A percentile compares a stretch with the other conserved stretches of the same genome.
Evolutionary conservation across 2,888 invertebrate species (phyloP).

Genomic region (Eucera pruinosa): DNA sequence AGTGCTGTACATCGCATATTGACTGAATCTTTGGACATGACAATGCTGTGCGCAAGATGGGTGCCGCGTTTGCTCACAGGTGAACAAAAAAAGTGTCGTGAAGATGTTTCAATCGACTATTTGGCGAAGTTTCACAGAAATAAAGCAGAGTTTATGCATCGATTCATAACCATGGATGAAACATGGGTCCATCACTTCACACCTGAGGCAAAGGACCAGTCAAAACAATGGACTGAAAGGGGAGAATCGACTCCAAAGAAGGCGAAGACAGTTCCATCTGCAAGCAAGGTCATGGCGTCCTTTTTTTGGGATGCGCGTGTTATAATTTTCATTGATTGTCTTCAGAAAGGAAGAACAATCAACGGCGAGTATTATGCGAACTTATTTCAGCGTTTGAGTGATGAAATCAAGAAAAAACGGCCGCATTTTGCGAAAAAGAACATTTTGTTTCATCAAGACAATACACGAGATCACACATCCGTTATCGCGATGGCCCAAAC

Average conservation of each 20-base stretch:
- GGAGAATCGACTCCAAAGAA: no score
- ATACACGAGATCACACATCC: no score
- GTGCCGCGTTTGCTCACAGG: not conserved
- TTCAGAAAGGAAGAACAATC: not conserved
- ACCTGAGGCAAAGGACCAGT: not conserved
- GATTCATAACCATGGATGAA: no score
- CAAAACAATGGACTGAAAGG: not conserved
- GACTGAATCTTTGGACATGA: slow-evolving; percentile 9
- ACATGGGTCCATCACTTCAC: slow-evolving; percentile 9
- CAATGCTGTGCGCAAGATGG: not conserved
- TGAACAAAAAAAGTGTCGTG: slow-evolving; percentile 3
- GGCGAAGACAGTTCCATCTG: not conserved
- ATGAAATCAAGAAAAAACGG: no score
- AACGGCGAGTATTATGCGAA: not conserved
- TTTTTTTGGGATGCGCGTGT: not conserved
- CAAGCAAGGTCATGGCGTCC: not conserved
- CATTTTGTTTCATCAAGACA: not conserved
- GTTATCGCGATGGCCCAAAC: no score
- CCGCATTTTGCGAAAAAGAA: not conserved
- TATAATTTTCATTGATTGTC: not conserved
- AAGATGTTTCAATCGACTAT: not conserved
- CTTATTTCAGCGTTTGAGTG: not conserved
- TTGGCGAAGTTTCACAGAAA: slow-evolving; percentile 7
- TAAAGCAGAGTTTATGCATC: not conserved
- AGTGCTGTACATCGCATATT: not conserved